These are phyloP conservation scores for Hyphantria cunea DNA, from an alignment of 1,140 invertebrate genomes.

Conservation along the genomic window DNA sequence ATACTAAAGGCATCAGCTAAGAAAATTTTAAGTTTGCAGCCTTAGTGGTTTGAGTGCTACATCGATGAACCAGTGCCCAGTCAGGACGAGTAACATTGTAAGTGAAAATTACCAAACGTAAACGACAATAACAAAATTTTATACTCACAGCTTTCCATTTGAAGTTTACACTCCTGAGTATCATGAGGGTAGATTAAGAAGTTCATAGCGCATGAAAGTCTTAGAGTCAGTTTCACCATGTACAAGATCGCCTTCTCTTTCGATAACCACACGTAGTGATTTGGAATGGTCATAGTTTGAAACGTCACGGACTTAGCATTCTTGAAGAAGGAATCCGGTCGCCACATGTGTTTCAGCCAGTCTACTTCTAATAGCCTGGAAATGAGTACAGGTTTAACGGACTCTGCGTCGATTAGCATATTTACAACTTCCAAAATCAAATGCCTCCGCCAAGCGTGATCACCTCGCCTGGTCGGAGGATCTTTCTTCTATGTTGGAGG, in stretches of 20 bases:
- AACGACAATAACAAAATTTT: no score
- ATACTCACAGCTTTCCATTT: conserved; percentile 95
- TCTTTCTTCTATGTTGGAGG: no score
- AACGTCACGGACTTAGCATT: conserved; percentile 96
- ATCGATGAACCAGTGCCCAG: no score
- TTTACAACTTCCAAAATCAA: no score
- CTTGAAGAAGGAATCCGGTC: conserved; percentile 94
- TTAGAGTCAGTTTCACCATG: conserved; percentile 93
- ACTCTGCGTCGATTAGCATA: no score
- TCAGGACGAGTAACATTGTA: no score
- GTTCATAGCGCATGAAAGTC: conserved; percentile 94
- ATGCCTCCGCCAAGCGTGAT: no score
- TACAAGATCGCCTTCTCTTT: conserved; percentile 94
- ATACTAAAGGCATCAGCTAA: no score
- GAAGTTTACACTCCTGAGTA: conserved; percentile 94
- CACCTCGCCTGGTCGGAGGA: no score
- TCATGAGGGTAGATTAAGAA: conserved; percentile 96
- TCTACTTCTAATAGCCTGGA: conserved; percentile 90
- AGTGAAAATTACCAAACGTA: no score
- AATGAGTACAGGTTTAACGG: neutral
- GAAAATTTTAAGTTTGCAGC: no score
- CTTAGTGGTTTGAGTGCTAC: no score
- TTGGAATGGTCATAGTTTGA: conserved; percentile 96
- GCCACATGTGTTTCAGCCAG: conserved; percentile 95
- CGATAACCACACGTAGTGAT: conserved; percentile 94